A percentile compares a stretch with the other conserved stretches of the same genome.
These are phyloP conservation scores for Zingel zingel DNA, from an alignment of 2,113 vertebrate species.

Conservation along the genomic window DNA sequence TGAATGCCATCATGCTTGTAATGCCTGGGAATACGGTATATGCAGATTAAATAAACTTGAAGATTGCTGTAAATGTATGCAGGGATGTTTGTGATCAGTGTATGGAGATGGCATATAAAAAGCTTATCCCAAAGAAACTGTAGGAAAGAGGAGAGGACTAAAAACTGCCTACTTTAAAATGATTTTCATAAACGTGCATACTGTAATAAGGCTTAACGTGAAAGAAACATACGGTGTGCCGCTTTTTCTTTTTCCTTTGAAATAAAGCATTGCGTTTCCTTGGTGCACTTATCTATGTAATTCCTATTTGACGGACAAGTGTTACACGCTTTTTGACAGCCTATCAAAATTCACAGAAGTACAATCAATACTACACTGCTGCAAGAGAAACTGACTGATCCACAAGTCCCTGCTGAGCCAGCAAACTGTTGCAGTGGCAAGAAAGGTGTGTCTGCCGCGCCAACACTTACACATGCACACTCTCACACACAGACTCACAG, in stretches of 20 bases:
- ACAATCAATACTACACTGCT: constrained; percentile 64
- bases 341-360: constrained; percentile 65
- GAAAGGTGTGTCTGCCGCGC: constrained; percentile 41
- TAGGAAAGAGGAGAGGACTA: background rate
- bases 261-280: constrained; percentile 18
- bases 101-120: constrained; percentile 36
- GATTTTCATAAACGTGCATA: constrained; percentile 2
- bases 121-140: constrained; percentile 23
- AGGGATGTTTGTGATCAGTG: constrained; percentile 13
- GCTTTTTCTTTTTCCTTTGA: constrained; percentile 4
- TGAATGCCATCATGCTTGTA: constrained; percentile 44
- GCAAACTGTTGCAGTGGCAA: constrained; percentile 70
- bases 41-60: constrained; percentile 56
- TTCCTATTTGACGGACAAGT: constrained; percentile 61
- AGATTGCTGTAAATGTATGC: constrained; percentile 21
- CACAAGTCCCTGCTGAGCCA: constrained; percentile 73
- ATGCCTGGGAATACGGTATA: constrained; percentile 45
- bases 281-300: constrained; percentile 17
- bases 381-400: constrained; percentile 68
- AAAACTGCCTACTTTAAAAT: constrained; percentile 5
- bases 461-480: constrained; percentile 36
- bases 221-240: background rate
- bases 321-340: constrained; percentile 67
- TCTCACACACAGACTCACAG: constrained; percentile 4
- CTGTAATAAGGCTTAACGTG: constrained; percentile 18